A percentile compares a stretch with the other conserved stretches of the same genome.
Conservation (phyloP, 2,797 vertebrate species). For the Amphiprion clarkii region DNA sequence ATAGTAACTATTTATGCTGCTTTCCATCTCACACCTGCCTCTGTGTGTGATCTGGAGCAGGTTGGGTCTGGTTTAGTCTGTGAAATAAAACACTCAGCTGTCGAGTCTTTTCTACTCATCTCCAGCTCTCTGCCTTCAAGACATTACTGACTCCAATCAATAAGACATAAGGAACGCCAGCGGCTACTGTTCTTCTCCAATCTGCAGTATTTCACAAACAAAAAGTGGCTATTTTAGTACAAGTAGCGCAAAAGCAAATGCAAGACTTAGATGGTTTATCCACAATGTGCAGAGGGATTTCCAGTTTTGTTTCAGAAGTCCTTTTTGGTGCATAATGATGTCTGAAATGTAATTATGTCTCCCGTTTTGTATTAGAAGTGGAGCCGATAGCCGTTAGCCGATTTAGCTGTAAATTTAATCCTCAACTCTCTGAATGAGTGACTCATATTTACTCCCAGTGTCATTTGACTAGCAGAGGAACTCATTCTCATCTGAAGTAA, state of each 20-base stretch:
- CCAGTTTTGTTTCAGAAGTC: neutral
- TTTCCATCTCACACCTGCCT: neutral
- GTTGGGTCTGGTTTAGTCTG: constrained; percentile 1
- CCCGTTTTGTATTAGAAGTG: constrained; percentile 12
- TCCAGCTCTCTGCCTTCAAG: neutral
- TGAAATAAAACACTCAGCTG: neutral
- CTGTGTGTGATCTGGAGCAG: neutral
- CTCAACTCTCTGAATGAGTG: neutral
- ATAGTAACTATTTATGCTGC: neutral
- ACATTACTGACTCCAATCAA: neutral
- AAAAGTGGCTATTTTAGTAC: neutral
- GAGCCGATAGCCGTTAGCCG: neutral
- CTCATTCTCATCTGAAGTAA: constrained; percentile 6
- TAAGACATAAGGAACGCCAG: neutral
- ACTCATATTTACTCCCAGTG: neutral
- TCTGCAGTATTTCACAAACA: constrained; percentile 8
- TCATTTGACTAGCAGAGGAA: constrained; percentile 1
- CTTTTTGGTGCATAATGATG: neutral
- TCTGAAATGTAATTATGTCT: constrained; percentile 22
- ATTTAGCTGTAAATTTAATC: neutral
- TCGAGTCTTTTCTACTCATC: neutral
- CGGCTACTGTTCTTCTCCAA: neutral
- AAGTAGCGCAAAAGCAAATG: neutral
- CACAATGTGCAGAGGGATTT: constrained; percentile 1
- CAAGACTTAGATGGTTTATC: neutral